Evolutionary conservation across 2,113 vertebrate genomes (phyloP).

Genomic region (Xiphophorus couchianus): DNA sequence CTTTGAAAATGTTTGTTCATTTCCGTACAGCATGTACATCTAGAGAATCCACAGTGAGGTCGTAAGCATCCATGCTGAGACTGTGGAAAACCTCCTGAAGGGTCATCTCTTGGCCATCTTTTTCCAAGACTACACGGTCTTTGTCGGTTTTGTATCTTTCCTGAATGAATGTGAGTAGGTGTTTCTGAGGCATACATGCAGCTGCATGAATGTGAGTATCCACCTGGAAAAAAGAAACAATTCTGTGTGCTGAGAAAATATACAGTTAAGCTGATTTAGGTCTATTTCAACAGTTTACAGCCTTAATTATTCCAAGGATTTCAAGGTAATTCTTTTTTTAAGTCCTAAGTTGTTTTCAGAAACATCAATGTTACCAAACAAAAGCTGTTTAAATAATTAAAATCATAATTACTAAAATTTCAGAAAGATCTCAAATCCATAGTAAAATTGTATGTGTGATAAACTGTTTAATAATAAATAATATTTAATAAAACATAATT

Average conservation of each 20-base stretch:
- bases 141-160: constrained; percentile 91
- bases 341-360: too few species aligned
- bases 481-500: too few species aligned
- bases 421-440: too few species aligned
- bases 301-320: too few species aligned
- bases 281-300: neutral
- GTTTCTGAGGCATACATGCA: constrained; percentile 99
- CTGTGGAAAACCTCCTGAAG: constrained; percentile 92
- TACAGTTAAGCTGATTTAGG: neutral
- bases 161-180: constrained; percentile 95
- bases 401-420: too few species aligned
- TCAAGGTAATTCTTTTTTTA: too few species aligned
- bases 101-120: constrained; percentile 88
- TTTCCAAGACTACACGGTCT: constrained; percentile 90
- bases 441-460: too few species aligned
- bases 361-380: too few species aligned
- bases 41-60: constrained; percentile 95
- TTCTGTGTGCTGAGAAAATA: neutral
- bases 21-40: constrained; percentile 92
- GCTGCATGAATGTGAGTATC: constrained; percentile 98
- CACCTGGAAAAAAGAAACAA: constrained; percentile 79
- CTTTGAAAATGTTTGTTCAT: neutral
- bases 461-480: too few species aligned
- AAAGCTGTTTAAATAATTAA: too few species aligned
- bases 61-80: constrained; percentile 93